Evolutionary conservation across 2,888 invertebrate genomes (phyloP), one percentile per base, ranked within the genome.

Genomic region (Leptodirus hochenwartii): DNA sequence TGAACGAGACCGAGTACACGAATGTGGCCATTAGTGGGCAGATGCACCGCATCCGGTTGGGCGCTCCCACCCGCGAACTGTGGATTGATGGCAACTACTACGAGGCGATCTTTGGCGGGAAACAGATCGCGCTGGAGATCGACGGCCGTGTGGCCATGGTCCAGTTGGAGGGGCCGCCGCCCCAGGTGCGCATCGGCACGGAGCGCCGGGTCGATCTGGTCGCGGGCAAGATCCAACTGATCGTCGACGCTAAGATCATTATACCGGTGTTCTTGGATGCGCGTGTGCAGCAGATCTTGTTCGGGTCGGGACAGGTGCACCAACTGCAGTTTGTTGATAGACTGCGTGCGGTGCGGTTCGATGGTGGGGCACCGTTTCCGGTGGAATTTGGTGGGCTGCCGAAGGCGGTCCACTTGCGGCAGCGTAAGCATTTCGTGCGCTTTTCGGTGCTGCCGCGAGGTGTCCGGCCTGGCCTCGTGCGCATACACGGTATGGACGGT

Each of bases 71-170:
- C 0, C 66, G 90, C 30, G 93, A 95, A 47, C 58, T 96, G 17
- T 84, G 75, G 44, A 74, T 98, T 27, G 85, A 96, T 49, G 79
- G 79, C 5, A 64, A 74, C 35, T 81, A 84, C 62, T 91, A 77
- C 51, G 91, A 91, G 50, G 84, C 88, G 43, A 82, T 79, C 53
- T 96, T 96, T 51, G 88, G 84, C 17, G 90, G 88, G 2, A 76
- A 81, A 25, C 76, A 85, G 1, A 67, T 87, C 27, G 69, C 71
- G 2, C 74, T 91, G 6, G 72, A 79, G 24, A 64, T 95, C 20
- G 76, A 79, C 33, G 78, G 77, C 2, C 70, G 76, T 36, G 65
- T 73, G n/a, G 69, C 80, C 36, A 60, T 69, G 25, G 65, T 96
- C 2, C 76, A 81, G 44, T 59, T 98, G 5, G 81, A 82, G 43